phyloP scores from a whole-genome alignment of 1,140 invertebrate genomes.

The Ganaspis sp. region DNA sequence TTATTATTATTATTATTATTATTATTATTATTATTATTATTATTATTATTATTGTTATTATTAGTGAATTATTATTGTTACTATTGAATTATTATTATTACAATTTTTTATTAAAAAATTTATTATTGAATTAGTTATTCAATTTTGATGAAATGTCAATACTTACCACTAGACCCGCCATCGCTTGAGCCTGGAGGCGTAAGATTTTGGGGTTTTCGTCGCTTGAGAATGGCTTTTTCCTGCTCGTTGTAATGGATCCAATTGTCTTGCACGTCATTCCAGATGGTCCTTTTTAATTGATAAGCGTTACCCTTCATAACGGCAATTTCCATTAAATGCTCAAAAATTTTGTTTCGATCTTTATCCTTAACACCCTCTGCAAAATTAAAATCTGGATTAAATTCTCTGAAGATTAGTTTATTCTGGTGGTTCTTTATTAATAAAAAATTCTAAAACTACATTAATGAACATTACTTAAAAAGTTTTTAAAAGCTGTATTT shows the following conservation, averaged over 20 bases:
- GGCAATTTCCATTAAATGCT: slow-evolving; percentile 87
- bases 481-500: background rate
- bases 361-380: slow-evolving; percentile 92
- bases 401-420: too few species aligned
- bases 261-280: slow-evolving; percentile 95
- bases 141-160: background rate
- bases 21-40: too few species aligned
- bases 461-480: slow-evolving; percentile 36
- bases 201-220: slow-evolving; percentile 91
- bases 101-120: too few species aligned
- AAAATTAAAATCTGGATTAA: slow-evolving; percentile 57
- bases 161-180: slow-evolving; percentile 81
- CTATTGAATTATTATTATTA: too few species aligned
- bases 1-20: too few species aligned
- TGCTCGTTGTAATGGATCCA: slow-evolving; percentile 95
- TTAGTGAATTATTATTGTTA: too few species aligned
- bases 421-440: too few species aligned
- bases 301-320: slow-evolving; percentile 91
- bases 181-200: slow-evolving; percentile 91
- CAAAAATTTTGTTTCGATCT: slow-evolving; percentile 84
- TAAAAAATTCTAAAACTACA: slow-evolving; percentile 10
- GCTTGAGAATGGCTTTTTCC: slow-evolving; percentile 90
- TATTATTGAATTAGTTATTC: background rate
- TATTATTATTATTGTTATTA: too few species aligned
- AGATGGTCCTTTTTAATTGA: slow-evolving; percentile 88